These are phyloP conservation scores for Hiodon alosoides DNA, from an alignment of 2,113 vertebrate species.

Conservation along the genomic window DNA sequence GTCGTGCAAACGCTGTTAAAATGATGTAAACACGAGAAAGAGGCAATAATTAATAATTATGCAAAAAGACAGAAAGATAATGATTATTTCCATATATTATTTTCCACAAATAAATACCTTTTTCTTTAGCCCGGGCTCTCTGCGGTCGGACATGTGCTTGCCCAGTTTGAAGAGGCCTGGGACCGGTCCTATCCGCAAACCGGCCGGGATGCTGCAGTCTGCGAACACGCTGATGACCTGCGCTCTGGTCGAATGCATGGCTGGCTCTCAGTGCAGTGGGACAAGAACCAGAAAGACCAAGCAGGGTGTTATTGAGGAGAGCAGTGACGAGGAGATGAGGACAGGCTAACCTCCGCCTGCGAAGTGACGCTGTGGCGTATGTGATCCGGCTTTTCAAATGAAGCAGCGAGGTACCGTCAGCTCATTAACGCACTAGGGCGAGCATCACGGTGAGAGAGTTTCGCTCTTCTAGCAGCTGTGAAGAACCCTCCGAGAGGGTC, in stretches of 20 bases:
- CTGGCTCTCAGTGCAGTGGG: conserved; percentile 63
- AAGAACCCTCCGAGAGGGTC: conserved; percentile 81
- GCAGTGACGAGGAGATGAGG: conserved; percentile 59
- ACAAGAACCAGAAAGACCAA: conserved; percentile 63
- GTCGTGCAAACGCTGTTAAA: neutral
- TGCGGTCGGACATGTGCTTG: conserved; percentile 93
- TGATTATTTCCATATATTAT: neutral
- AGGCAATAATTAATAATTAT: neutral
- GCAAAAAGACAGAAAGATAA: neutral
- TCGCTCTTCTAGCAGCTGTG: conserved; percentile 83
- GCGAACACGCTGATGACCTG: conserved; percentile 81
- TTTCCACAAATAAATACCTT: conserved; percentile 67
- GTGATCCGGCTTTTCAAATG: conserved; percentile 86
- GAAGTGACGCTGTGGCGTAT: conserved; percentile 77
- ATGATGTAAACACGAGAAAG: neutral
- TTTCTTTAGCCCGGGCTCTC: conserved; percentile 88
- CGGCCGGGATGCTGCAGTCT: conserved; percentile 89
- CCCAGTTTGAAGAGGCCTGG: conserved; percentile 91
- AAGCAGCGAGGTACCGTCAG: conserved; percentile 72
- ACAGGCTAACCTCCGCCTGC: conserved; percentile 85
- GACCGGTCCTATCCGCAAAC: conserved; percentile 86
- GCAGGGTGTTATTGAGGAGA: conserved; percentile 50
- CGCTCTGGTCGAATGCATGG: conserved; percentile 77
- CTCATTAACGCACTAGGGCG: conserved; percentile 63
- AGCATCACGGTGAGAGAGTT: conserved; percentile 88